These are phyloP conservation scores for Neoascia interrupta DNA, from an alignment of 2,888 invertebrate species.

Conservation along the genomic window DNA sequence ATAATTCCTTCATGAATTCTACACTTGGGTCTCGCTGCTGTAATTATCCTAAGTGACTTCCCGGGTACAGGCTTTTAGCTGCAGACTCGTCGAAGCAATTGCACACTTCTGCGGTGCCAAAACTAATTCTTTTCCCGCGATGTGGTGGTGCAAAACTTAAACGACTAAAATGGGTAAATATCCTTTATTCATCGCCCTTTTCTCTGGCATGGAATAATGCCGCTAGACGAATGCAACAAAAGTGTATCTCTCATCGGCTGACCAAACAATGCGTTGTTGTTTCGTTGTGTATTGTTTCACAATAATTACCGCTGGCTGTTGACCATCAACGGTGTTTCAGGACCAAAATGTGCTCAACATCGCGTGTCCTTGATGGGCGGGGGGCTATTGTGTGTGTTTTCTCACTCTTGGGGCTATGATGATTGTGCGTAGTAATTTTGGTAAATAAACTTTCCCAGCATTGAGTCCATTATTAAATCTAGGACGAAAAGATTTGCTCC, in stretches of 20 bases:
- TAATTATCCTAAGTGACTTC: constrained; percentile 66
- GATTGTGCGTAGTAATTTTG: constrained; percentile 31
- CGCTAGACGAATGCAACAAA: constrained; percentile 12
- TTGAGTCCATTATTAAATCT: constrained; percentile 39
- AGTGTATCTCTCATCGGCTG: constrained; percentile 24
- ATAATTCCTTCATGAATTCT: constrained; percentile 70
- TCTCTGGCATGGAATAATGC: background rate
- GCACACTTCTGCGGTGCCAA: background rate
- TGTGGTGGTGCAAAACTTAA: background rate
- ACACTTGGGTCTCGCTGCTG: constrained; percentile 48
- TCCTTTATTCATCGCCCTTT: constrained; percentile 17
- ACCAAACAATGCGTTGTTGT: constrained; percentile 55
- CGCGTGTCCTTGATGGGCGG: constrained; percentile 36
- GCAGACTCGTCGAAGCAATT: constrained; percentile 15
- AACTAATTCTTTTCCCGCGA: background rate
- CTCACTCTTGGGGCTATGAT: background rate
- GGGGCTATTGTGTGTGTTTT: too few species aligned
- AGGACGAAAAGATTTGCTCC: constrained; percentile 39
- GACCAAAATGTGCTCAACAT: too few species aligned
- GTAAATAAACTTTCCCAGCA: constrained; percentile 30
- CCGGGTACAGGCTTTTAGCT: background rate
- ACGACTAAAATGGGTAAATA: too few species aligned
- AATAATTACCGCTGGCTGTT: constrained; percentile 38
- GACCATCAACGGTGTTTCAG: constrained; percentile 25
- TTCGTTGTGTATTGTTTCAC: constrained; percentile 12